A percentile compares a stretch with the other conserved stretches of the same genome.
Evolutionary conservation across 2,113 vertebrate species (phyloP).

Genomic region (Protobothrops flavoviridis): DNA sequence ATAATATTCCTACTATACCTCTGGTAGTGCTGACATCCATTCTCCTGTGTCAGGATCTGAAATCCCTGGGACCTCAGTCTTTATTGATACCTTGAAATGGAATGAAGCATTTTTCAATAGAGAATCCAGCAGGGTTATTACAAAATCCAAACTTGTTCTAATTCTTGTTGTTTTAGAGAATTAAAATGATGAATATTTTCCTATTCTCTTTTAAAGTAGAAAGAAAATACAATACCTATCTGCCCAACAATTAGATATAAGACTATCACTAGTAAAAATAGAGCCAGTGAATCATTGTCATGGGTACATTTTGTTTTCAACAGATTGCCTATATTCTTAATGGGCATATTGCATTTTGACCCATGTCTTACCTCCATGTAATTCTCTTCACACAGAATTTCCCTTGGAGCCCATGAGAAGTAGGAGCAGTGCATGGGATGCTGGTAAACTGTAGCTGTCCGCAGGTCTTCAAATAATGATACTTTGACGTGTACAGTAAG

Average conservation of each 20-base stretch:
- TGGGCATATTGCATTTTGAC: background rate
- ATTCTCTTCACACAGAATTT: slow-evolving; percentile 62
- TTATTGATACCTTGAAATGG: slow-evolving; percentile 57
- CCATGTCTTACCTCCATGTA: slow-evolving; percentile 57
- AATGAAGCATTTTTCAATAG: slow-evolving; percentile 13
- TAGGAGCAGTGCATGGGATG: slow-evolving; percentile 51
- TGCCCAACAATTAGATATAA: background rate
- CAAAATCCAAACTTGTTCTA: background rate
- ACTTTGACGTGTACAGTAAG: slow-evolving; percentile 54
- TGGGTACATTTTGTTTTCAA: background rate
- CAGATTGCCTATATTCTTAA: background rate
- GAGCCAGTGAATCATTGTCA: background rate
- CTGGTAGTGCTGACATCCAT: slow-evolving; percentile 54
- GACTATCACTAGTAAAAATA: background rate
- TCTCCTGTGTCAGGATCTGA: slow-evolving; percentile 51
- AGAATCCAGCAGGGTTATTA: background rate
- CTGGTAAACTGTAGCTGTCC: slow-evolving; percentile 38
- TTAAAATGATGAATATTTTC: background rate
- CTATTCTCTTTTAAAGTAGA: background rate
- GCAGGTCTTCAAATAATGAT: slow-evolving; percentile 48
- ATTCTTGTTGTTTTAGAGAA: background rate
- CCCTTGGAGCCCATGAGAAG: slow-evolving; percentile 47
- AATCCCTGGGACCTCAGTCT: slow-evolving; percentile 48
- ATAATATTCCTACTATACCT: slow-evolving; percentile 28
- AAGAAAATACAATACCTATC: background rate